Evolutionary conservation across 2,113 vertebrate genomes (phyloP), one percentile per base, ranked within the genome.

Genomic region (Tyto alba): DNA sequence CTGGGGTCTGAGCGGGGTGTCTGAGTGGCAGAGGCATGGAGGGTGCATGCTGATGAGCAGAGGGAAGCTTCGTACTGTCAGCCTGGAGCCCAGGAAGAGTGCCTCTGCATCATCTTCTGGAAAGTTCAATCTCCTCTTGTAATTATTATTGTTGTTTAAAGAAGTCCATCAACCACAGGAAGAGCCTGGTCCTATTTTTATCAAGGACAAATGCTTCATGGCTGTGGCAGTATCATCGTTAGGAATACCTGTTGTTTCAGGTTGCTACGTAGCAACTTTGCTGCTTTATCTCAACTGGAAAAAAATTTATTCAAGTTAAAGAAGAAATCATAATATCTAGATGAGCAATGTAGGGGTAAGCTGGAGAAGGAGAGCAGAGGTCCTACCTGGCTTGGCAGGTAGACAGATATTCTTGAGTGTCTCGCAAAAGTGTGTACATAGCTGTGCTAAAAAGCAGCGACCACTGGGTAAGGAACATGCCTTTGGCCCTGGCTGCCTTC

Each of bases 21-120:
- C 45, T 25, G 67, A 4, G 2, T 19, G 52, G 52, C 52, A 38
- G 34, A 68, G 40, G 52, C 1, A 5, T 6, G n/a, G 41, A 9
- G 27, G 21, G 13, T 10, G 64, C 2, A 1, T 1, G 5, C 30
- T 26, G 62, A 53, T 15, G 25, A 45, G 63, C 63, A 1, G 7
- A 47, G 50, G 40, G 23, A 45, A 64, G 22, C 26, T 78, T 32
- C 27, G 4, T 5, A 2, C 13, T 12, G 34, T 19, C 34, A 21
- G 41, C 25, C 19, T 1, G 3, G 34, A 10, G 25, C 14, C 56
- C 2, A 2, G 43, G 77, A 43, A 23, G 22, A 29, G 38, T 38
- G 19, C 38, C 13, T 75, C 63, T 41, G 36, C 36, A 19, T 32
- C 7, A 1, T 21, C 36, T 36, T 36, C 22, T 29, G 32, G 17